Conservation (phyloP, 2,113 vertebrate species). For the Neotoma lepida region DNA sequence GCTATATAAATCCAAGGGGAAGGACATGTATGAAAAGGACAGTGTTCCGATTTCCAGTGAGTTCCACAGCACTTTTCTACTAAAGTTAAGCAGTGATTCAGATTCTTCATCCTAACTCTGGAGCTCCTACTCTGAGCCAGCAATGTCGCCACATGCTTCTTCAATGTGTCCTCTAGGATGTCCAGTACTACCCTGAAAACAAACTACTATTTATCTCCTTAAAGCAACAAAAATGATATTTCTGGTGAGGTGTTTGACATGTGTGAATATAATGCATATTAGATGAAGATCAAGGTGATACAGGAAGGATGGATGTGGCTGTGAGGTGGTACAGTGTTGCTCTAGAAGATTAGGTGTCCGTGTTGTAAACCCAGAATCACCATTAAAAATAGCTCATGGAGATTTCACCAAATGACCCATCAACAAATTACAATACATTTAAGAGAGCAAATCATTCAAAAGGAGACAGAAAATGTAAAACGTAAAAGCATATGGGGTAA, state of each 20-base stretch:
- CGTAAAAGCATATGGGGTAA: not conserved
- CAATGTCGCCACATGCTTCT: not conserved
- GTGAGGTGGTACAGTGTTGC: not conserved
- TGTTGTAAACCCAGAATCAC: not conserved
- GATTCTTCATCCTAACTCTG: not conserved
- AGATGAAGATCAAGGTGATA: not conserved
- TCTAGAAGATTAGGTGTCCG: not conserved
- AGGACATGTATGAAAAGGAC: not conserved
- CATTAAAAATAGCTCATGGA: not conserved
- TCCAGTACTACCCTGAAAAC: not conserved
- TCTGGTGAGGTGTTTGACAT: not conserved
- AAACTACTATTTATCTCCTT: not conserved
- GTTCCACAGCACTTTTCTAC: not conserved
- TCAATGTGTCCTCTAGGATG: not conserved
- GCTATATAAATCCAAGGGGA: not conserved
- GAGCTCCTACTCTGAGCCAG: not conserved
- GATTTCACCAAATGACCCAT: not conserved
- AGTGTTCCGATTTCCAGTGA: not conserved
- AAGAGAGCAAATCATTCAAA: not conserved
- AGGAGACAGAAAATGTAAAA: not conserved
- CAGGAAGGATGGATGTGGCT: not conserved
- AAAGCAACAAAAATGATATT: not conserved
- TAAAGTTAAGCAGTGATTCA: constrained; percentile 21
- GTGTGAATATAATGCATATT: not conserved
- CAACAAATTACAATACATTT: not conserved